phyloP scores from a whole-genome alignment of 2,113 vertebrate genomes.

The Panurus biarmicus region DNA sequence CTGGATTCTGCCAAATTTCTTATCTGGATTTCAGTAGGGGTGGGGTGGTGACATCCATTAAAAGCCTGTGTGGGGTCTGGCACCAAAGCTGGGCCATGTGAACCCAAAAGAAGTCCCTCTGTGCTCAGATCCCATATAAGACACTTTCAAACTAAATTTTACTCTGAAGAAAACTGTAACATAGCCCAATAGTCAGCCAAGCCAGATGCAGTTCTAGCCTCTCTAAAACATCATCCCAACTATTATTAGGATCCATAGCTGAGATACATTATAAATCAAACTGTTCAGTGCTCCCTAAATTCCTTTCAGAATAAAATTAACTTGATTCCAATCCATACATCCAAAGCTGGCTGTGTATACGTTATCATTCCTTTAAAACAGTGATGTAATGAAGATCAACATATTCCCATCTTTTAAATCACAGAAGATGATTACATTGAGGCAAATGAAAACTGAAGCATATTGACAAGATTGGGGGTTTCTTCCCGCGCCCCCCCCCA shows the following conservation, averaged over 20 bases:
- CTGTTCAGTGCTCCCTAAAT: neutral
- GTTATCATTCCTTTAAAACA: neutral
- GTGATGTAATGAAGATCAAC: neutral
- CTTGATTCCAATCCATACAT: neutral
- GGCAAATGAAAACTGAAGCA: neutral
- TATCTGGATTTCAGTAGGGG: neutral
- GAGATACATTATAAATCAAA: neutral
- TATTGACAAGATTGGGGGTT: neutral
- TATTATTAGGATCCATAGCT: neutral
- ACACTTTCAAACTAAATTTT: neutral
- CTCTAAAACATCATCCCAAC: neutral
- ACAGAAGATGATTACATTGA: neutral
- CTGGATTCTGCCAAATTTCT: neutral
- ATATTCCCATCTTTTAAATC: neutral
- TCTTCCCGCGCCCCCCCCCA: rapidly evolving
- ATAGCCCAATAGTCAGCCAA: neutral
- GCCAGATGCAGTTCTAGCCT: neutral
- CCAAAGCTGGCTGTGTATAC: neutral
- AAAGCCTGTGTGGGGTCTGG: neutral
- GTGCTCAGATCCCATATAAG: neutral
- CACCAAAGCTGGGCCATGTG: neutral
- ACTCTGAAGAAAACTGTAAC: neutral
- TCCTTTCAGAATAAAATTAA: neutral
- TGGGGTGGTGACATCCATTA: neutral
- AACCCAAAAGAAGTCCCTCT: neutral